These are phyloP conservation scores for Dendrocincla tyrannina DNA, from an alignment of 2,797 vertebrate genomes.

Conservation along the genomic window DNA sequence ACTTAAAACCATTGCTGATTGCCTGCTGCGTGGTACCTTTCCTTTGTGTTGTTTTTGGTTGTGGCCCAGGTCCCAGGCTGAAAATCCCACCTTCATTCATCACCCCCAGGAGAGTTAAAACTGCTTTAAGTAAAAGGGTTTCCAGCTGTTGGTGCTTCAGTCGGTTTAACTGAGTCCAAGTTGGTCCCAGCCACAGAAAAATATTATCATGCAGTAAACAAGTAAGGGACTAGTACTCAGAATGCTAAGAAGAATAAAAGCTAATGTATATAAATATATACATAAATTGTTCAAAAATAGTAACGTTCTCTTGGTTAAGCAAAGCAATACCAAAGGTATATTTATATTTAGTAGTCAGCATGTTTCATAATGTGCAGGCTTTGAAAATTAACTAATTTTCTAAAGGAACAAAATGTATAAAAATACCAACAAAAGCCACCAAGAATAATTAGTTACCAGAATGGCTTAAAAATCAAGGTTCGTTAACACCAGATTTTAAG, in stretches of 20 bases:
- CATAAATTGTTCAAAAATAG: background rate
- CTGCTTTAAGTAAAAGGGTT: background rate
- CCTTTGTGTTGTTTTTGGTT: background rate
- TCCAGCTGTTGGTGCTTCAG: background rate
- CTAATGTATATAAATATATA: background rate
- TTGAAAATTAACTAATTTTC: background rate
- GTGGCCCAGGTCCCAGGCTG: background rate
- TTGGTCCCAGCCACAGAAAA: background rate
- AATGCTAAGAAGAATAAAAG: background rate
- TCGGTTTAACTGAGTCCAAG: background rate
- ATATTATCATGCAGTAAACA: background rate
- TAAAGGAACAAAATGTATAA: background rate
- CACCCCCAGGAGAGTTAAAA: background rate
- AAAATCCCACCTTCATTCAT: background rate
- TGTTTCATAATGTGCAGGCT: background rate
- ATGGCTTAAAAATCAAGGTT: background rate
- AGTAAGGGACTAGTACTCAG: background rate
- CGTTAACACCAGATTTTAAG: background rate
- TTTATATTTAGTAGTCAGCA: background rate
- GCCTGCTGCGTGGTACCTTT: background rate
- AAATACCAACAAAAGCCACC: background rate
- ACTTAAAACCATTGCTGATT: background rate
- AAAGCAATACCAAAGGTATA: background rate
- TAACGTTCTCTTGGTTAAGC: background rate
- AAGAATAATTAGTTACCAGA: background rate